phyloP scores from a whole-genome alignment of 2,113 vertebrate species.

The Cavia aperea region DNA sequence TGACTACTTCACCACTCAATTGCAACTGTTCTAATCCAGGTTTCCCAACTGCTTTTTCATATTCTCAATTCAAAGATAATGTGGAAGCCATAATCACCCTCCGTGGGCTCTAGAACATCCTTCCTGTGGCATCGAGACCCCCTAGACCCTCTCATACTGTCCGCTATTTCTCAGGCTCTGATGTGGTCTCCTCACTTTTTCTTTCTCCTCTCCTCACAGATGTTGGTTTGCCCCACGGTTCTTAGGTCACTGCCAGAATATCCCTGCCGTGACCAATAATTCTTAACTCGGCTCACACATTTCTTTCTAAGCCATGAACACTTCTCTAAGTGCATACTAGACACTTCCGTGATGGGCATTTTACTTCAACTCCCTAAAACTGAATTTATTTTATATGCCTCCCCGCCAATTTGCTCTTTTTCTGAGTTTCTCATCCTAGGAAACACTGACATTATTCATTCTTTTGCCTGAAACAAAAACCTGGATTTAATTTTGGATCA shows the following conservation, averaged over 20 bases:
- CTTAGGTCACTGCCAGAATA: not conserved
- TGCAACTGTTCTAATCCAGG: not conserved
- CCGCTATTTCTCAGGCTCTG: not conserved
- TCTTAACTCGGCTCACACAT: not conserved
- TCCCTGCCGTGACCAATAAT: not conserved
- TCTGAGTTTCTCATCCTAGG: not conserved
- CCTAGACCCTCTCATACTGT: not conserved
- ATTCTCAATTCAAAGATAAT: not conserved
- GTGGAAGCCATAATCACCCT: not conserved
- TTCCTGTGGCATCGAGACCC: not conserved
- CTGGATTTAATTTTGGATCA: not conserved
- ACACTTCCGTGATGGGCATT: not conserved
- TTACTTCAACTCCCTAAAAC: not conserved
- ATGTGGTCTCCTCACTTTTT: not conserved
- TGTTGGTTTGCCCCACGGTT: not conserved
- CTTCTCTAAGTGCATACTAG: not conserved
- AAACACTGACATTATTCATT: not conserved
- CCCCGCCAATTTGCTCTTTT: not conserved
- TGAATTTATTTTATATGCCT: not conserved
- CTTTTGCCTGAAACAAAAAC: not conserved
- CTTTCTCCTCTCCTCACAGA: not conserved
- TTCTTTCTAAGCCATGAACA: not conserved
- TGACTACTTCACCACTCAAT: not conserved
- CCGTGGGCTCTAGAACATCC: not conserved
- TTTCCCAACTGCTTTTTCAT: not conserved